Evolutionary conservation across 2,113 vertebrate genomes (phyloP).

Genomic region (Gadus macrocephalus): DNA sequence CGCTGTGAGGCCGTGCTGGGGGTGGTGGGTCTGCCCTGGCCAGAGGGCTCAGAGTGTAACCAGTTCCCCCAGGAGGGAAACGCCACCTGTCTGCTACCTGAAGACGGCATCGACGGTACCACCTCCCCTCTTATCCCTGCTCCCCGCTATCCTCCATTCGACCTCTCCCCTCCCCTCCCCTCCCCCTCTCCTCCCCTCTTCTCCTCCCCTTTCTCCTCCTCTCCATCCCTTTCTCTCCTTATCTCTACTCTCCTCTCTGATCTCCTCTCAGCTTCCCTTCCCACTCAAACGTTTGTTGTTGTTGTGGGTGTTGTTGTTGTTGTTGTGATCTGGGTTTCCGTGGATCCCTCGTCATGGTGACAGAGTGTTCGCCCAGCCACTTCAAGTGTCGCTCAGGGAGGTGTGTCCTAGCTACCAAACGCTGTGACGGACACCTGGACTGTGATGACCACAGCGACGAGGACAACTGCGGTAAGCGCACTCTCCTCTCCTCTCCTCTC

Average conservation of each 20-base stretch:
- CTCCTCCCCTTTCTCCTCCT: too few species aligned
- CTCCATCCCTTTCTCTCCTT: too few species aligned
- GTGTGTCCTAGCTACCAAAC: constrained; percentile 85
- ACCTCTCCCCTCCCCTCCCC: too few species aligned
- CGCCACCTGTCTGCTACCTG: constrained; percentile 83
- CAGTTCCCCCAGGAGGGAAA: constrained; percentile 91
- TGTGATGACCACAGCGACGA: constrained; percentile 96
- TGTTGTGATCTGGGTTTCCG: constrained; percentile 10
- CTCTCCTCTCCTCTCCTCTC: too few species aligned
- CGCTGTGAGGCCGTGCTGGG: constrained; percentile 89
- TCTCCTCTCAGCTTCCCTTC: too few species aligned
- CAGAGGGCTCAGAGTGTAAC: constrained; percentile 87
- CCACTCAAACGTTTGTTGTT: neutral
- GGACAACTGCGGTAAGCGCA: constrained; percentile 81
- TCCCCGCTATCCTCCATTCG: neutral
- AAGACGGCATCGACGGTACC: constrained; percentile 84
- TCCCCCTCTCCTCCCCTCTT: too few species aligned
- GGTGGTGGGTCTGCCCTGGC: constrained; percentile 95
- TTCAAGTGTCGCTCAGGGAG: constrained; percentile 90
- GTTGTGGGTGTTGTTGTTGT: neutral
- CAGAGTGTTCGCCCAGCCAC: constrained; percentile 95
- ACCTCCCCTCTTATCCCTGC: neutral
- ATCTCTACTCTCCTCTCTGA: too few species aligned
- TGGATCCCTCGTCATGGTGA: constrained; percentile 38
- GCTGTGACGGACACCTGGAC: constrained; percentile 89